Evolutionary conservation across 2,888 invertebrate genomes (phyloP), one percentile per base, ranked within the genome.

Genomic region (Parnassius mnemosyne): DNA sequence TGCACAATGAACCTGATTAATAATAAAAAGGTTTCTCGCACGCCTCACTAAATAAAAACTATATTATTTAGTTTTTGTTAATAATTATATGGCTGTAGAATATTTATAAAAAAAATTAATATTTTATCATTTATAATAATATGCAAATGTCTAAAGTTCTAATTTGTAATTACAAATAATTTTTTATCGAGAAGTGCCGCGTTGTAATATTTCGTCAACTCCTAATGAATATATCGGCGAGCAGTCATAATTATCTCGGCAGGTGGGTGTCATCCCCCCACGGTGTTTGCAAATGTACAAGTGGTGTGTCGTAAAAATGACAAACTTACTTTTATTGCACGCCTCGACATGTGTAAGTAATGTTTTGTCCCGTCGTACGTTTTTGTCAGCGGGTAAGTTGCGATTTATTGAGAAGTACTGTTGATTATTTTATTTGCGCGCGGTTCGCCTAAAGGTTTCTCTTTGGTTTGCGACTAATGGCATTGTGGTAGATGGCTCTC

Each of bases 321-420:
- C 82, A 85, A 83, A 81, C 76, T 80, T 76, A 83, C 84, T 83
- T 87, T 87, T 85, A 86, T 85, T 78, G 78, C 79, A 71, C 71
- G 77, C 79, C 79, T 76, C 74, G 80, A 83, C 83, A 80, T 70
- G 71, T 79, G 83, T 85, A 85, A 84, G 79, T 85, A 84, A 88
- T 86, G 83, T 76, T 75, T 76, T 82, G 81, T 83, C 83, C 77
- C 75, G 76, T 78, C 75, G 77, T 83, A 83, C 83, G 81, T 75
- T 83, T 85, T 84, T 85, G 87, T 89, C 87, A 86, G 87, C 85
- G 78, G 84, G 87, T 81, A 85, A 87, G 87, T 84, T 75, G 76
- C 79, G 77, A 88, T 88, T 88, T 89, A 89, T 89, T 82, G 75
- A 80, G 74, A 72, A 69, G 74, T 76, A 80, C 83, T 83, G 85